Evolutionary conservation across 2,888 invertebrate genomes (phyloP).

Genomic region (Mantis religiosa): DNA sequence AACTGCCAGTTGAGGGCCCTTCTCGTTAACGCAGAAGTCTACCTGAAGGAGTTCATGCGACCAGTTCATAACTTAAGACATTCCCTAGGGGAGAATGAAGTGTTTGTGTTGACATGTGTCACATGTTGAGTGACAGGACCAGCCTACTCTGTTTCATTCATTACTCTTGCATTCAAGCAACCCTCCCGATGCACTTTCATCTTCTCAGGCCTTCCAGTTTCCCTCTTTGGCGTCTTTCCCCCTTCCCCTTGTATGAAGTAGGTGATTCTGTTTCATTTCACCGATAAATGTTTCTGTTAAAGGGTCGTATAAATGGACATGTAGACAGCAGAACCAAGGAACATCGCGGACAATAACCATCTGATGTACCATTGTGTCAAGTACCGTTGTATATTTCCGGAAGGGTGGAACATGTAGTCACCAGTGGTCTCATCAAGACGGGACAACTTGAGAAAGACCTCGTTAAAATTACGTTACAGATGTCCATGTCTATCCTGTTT

Average conservation of each 20-base stretch:
- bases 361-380: background rate
- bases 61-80: background rate
- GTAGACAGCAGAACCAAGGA: background rate
- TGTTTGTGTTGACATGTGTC: constrained; percentile 5
- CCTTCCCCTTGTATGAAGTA: background rate
- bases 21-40: background rate
- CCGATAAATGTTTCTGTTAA: background rate
- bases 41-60: background rate
- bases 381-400: background rate
- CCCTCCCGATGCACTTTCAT: background rate
- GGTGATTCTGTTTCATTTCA: background rate
- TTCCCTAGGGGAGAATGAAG: background rate
- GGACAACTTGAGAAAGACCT: too few relatives aligned
- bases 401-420: background rate
- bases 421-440: too few relatives aligned
- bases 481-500: too few relatives aligned
- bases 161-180: background rate
- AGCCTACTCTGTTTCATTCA: background rate
- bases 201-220: background rate
- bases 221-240: background rate
- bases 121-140: background rate
- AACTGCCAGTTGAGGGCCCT: background rate
- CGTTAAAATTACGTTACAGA: too few relatives aligned
- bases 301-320: background rate
- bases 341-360: background rate